Conservation (phyloP, 2,113 vertebrate genomes). For the Brevimyrus niger region DNA sequence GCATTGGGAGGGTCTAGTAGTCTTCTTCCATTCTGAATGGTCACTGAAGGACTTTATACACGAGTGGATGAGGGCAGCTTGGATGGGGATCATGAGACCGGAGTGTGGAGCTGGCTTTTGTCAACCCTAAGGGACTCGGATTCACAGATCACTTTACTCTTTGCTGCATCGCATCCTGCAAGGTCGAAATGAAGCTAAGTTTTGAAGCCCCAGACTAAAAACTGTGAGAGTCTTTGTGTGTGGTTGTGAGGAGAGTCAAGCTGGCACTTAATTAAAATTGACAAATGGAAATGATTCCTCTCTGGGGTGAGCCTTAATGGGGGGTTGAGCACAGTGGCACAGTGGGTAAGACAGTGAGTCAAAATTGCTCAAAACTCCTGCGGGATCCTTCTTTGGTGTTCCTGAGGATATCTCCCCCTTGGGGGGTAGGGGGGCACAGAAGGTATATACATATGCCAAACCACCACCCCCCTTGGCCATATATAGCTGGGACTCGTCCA, state of each 20-base stretch:
- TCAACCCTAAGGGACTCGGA: not conserved
- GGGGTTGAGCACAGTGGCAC: slow-evolving; percentile 42
- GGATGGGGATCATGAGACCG: slow-evolving; percentile 14
- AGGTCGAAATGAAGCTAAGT: not conserved
- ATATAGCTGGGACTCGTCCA: not conserved
- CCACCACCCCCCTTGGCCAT: not conserved
- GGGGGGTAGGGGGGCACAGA: not conserved
- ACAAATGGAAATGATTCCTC: slow-evolving; percentile 47
- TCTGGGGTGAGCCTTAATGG: slow-evolving; percentile 37
- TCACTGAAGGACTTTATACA: slow-evolving; percentile 17
- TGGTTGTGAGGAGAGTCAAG: not conserved
- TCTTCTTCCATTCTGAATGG: slow-evolving; percentile 9
- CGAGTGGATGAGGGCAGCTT: slow-evolving; percentile 24
- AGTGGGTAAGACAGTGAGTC: slow-evolving; percentile 37
- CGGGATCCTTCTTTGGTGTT: slow-evolving; percentile 27
- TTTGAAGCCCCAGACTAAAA: not conserved
- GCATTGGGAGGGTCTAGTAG: not conserved
- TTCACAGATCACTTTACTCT: not conserved
- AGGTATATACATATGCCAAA: not conserved
- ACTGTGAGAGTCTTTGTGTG: not conserved
- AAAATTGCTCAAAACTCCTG: slow-evolving; percentile 46
- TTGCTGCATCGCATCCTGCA: not conserved
- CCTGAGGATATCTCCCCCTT: slow-evolving; percentile 12
- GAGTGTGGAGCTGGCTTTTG: slow-evolving; percentile 6
- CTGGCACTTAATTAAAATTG: slow-evolving; percentile 50